A percentile compares a stretch with the other conserved stretches of the same genome.
Evolutionary conservation across 2,888 invertebrate species (phyloP).

Genomic region (Agonopterix alstromeriana): DNA sequence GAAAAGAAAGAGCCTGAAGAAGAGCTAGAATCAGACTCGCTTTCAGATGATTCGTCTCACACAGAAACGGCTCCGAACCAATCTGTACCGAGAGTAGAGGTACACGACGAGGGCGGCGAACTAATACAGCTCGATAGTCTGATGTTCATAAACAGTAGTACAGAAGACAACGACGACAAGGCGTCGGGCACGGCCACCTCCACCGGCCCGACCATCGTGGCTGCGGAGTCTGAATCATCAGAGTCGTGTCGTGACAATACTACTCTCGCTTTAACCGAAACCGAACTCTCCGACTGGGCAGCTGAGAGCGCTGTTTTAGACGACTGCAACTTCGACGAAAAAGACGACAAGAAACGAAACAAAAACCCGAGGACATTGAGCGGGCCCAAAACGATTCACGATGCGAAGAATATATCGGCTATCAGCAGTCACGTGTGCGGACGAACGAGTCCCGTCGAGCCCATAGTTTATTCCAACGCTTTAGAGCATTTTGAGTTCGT

Average conservation of each 20-base stretch:
- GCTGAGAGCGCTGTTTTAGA: slow-evolving; percentile 87
- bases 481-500: slow-evolving; percentile 90
- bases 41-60: slow-evolving; percentile 55
- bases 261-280: slow-evolving; percentile 87
- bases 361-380: slow-evolving; percentile 52
- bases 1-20: slow-evolving; percentile 43
- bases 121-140: slow-evolving; percentile 79
- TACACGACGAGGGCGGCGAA: slow-evolving; percentile 83
- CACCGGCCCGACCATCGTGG: slow-evolving; percentile 58
- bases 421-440: slow-evolving; percentile 64
- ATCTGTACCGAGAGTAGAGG: slow-evolving; percentile 82
- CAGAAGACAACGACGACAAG: slow-evolving; percentile 42
- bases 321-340: slow-evolving; percentile 77
- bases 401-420: slow-evolving; percentile 56
- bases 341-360: slow-evolving; percentile 42
- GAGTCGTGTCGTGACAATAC: slow-evolving; percentile 84
- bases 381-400: slow-evolving; percentile 52
- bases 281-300: slow-evolving; percentile 93
- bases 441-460: slow-evolving; percentile 36
- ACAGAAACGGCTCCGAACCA: slow-evolving; percentile 56
- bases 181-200: slow-evolving; percentile 41
- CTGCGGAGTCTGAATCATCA: slow-evolving; percentile 70
- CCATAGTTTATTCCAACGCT: slow-evolving; percentile 69
- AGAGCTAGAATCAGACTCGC: slow-evolving; percentile 79
- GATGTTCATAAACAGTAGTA: slow-evolving; percentile 58